Percentiles rank a stretch among this genome's conserved stretches.
These are phyloP conservation scores for Thalassarche chlororhynchos DNA, from an alignment of 2,113 vertebrate genomes.

Conservation along the genomic window DNA sequence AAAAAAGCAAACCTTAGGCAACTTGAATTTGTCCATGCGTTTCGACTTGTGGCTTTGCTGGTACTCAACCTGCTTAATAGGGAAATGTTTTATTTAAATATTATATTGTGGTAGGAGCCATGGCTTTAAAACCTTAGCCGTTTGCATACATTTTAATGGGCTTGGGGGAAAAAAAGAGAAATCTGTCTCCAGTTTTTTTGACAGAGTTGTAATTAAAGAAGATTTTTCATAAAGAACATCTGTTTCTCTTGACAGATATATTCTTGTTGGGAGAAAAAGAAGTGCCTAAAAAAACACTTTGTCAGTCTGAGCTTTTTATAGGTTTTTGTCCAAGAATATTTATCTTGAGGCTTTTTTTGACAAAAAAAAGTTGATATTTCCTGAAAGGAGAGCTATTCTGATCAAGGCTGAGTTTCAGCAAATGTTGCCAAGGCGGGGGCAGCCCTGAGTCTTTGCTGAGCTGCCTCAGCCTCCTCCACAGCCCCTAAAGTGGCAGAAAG, in stretches of 20 bases:
- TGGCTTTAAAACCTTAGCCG: neutral
- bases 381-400: neutral
- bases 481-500: neutral
- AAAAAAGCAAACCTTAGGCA: neutral
- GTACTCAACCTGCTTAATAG: neutral
- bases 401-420: neutral
- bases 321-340: conserved; percentile 47
- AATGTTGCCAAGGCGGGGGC: neutral
- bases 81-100: conserved; percentile 30
- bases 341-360: conserved; percentile 9
- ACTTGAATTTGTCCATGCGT: neutral
- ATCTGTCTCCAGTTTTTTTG: conserved; percentile 15
- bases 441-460: neutral
- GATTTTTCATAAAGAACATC: conserved; percentile 53
- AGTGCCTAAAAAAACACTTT: conserved; percentile 53
- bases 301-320: conserved; percentile 58
- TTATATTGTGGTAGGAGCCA: neutral
- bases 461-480: neutral
- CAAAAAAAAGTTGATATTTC: neutral
- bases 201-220: conserved; percentile 56
- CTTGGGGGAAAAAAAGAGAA: neutral
- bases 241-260: conserved; percentile 65
- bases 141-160: neutral
- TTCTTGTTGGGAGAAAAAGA: conserved; percentile 63
- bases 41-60: neutral